phyloP scores from a whole-genome alignment of 2,888 invertebrate species.

The Pyrrhia umbra region DNA sequence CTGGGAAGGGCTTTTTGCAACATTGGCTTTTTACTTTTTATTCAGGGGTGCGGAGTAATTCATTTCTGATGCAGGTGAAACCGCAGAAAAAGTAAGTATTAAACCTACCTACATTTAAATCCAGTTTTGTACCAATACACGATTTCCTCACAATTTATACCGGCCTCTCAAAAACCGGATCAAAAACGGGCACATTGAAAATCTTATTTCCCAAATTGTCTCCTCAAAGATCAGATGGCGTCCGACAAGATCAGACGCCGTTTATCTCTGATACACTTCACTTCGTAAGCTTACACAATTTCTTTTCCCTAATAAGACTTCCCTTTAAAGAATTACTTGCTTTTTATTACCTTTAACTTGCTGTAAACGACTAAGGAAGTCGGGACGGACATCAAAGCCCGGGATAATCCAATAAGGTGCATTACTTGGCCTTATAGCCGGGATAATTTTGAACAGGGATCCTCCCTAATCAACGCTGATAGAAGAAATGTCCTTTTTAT shows the following conservation, averaged over 20 bases:
- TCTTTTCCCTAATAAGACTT: constrained; percentile 75
- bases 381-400: constrained; percentile 83
- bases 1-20: background rate
- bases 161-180: constrained; percentile 28
- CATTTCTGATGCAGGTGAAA: background rate
- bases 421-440: constrained; percentile 77
- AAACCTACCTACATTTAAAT: background rate
- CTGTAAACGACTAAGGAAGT: constrained; percentile 76
- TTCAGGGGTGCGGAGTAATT: too few relatives aligned
- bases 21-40: background rate
- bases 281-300: constrained; percentile 81
- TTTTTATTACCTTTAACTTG: constrained; percentile 84
- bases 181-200: constrained; percentile 36
- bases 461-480: constrained; percentile 82
- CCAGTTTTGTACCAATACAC: background rate
- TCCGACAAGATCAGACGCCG: constrained; percentile 50
- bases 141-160: constrained; percentile 4
- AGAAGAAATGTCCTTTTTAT: constrained; percentile 77
- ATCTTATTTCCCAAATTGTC: constrained; percentile 57
- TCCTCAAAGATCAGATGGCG: constrained; percentile 33
- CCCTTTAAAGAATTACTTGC: constrained; percentile 83
- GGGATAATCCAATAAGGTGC: constrained; percentile 87
- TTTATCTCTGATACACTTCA: constrained; percentile 67
- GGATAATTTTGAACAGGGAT: constrained; percentile 81
- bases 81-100: background rate